Conservation (phyloP, 2,888 invertebrate genomes). For the Rugalucina vietnamica region DNA sequence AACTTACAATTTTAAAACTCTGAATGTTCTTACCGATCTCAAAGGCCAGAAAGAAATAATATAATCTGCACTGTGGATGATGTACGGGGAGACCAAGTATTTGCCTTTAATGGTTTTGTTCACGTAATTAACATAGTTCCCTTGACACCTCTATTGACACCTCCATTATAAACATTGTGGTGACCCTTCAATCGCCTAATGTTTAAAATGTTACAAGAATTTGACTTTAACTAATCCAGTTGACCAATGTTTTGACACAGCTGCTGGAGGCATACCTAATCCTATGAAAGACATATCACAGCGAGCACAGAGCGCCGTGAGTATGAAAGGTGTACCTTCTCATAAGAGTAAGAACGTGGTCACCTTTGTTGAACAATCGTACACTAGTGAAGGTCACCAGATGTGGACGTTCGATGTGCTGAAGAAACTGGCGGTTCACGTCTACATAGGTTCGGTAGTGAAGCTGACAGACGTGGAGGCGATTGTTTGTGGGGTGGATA, state of each 20-base stretch:
- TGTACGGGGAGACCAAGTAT: too few species aligned
- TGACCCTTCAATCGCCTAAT: too few species aligned
- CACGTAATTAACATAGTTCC: too few species aligned
- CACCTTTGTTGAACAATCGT: constrained; percentile 54
- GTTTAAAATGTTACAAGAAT: too few species aligned
- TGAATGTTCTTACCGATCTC: too few species aligned
- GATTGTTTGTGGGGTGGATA: constrained; percentile 52
- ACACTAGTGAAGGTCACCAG: constrained; percentile 51
- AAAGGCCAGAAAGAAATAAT: too few species aligned
- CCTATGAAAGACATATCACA: constrained; percentile 34
- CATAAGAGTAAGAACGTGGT: constrained; percentile 61
- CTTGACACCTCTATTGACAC: too few species aligned
- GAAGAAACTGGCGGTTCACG: constrained; percentile 50
- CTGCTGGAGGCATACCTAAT: not conserved
- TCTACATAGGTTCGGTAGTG: constrained; percentile 47
- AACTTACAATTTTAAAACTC: too few species aligned
- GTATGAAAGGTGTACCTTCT: constrained; percentile 37
- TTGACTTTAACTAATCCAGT: too few species aligned
- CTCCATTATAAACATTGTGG: too few species aligned
- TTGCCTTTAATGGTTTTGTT: too few species aligned
- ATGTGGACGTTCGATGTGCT: constrained; percentile 56
- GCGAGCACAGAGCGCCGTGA: constrained; percentile 50
- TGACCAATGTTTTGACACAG: not conserved
- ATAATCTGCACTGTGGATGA: too few species aligned
- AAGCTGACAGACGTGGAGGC: constrained; percentile 38